Percentiles rank a stretch among this genome's conserved stretches.
Evolutionary conservation across 2,888 invertebrate genomes (phyloP).

Genomic region (Ametastegia equiseti): DNA sequence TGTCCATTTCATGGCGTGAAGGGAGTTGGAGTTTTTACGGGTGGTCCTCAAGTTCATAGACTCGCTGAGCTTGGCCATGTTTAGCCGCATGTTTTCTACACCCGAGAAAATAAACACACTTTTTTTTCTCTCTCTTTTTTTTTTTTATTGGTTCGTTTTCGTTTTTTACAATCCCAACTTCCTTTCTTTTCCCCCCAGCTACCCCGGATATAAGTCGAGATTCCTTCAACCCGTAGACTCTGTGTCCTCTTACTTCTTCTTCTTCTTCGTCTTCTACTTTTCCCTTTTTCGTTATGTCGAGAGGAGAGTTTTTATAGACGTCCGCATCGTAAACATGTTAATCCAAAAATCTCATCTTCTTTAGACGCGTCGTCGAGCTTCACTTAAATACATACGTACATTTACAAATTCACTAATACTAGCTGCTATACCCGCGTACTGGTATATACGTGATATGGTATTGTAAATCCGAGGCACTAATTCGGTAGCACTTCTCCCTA

Average conservation of each 20-base stretch:
- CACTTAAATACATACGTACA: not conserved
- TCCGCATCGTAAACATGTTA: slow-evolving; percentile 41
- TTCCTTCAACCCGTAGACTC: not conserved
- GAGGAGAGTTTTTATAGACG: slow-evolving; percentile 29
- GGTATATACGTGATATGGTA: too few relatives aligned
- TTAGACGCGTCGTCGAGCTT: not conserved
- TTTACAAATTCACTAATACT: not conserved
- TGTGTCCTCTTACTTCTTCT: too few relatives aligned
- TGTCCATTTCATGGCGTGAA: not conserved
- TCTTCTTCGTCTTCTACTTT: not conserved
- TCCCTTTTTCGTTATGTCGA: not conserved
- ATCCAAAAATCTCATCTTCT: slow-evolving; percentile 41
- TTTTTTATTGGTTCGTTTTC: not conserved
- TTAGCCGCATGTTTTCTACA: slow-evolving; percentile 30
- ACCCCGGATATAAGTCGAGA: slow-evolving; percentile 18
- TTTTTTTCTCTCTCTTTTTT: not conserved
- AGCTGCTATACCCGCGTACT: too few relatives aligned
- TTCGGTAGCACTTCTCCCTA: not conserved
- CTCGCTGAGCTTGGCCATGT: not conserved
- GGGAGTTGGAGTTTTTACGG: slow-evolving; percentile 18
- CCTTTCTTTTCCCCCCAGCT: too few relatives aligned
- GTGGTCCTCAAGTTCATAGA: slow-evolving; percentile 15
- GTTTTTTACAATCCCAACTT: slow-evolving; percentile 20
- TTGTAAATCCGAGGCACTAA: not conserved
- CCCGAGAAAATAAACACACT: slow-evolving; percentile 28